Percentiles rank a stretch among this genome's conserved stretches.
These are phyloP conservation scores for Steinernema scapterisci DNA, from an alignment of 2,888 invertebrate species.

Conservation along the genomic window DNA sequence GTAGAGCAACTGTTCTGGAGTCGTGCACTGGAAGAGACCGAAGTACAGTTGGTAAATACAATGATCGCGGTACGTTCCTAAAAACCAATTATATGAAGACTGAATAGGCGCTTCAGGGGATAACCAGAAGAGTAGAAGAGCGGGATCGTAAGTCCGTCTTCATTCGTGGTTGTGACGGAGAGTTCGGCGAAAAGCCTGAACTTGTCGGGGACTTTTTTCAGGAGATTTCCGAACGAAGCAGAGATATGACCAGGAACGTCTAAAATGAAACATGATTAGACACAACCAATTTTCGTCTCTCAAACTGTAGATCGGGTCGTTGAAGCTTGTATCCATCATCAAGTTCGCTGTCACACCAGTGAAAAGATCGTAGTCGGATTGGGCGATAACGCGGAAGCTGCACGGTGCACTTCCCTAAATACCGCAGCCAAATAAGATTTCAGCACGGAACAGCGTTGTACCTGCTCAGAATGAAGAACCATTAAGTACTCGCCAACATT, in stretches of 20 bases:
- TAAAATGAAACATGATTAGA: conserved; percentile 35
- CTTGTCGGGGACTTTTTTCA: conserved; percentile 46
- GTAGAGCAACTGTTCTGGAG: conserved; percentile 51
- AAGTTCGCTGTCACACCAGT: conserved; percentile 36
- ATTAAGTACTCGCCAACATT: conserved; percentile 29
- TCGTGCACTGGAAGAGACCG: conserved; percentile 55
- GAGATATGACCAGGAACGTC: conserved; percentile 51
- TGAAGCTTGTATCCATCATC: neutral
- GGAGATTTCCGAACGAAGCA: conserved; percentile 54
- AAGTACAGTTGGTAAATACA: conserved; percentile 59
- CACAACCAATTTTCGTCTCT: no score
- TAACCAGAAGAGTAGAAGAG: conserved; percentile 55
- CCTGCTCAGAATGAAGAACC: conserved; percentile 2
- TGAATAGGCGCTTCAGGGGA: neutral
- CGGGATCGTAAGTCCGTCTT: conserved; percentile 42
- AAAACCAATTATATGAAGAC: neutral
- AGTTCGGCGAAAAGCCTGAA: conserved; percentile 59
- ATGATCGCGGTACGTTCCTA: conserved; percentile 49
- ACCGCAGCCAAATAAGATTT: no score
- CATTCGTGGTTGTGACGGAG: conserved; percentile 46
- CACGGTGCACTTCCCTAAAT: conserved; percentile 38
- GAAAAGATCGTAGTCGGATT: conserved; percentile 54
- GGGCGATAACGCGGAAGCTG: conserved; percentile 52
- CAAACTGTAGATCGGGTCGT: conserved; percentile 28
- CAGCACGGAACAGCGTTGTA: no score